Percentiles rank a stretch among this genome's conserved stretches.
Conservation (phyloP, 2,888 invertebrate species). For the Synanthedon andrenaeformis region DNA sequence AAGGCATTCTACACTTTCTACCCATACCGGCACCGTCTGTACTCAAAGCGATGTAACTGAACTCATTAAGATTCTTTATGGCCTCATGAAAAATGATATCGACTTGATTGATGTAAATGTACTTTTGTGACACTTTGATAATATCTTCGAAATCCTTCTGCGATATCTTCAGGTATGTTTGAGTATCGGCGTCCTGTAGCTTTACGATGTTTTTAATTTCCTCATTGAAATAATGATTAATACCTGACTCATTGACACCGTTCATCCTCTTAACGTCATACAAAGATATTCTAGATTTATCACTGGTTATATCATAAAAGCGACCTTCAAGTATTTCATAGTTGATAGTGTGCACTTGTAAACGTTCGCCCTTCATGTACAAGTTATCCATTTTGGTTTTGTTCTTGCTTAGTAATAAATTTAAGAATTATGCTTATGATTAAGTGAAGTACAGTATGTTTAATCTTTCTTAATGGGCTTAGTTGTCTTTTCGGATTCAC, state of each 20-base stretch:
- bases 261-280: conserved; percentile 50
- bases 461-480: conserved; percentile 63
- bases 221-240: conserved; percentile 50
- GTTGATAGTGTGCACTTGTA: conserved; percentile 59
- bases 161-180: conserved; percentile 43
- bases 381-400: conserved; percentile 50
- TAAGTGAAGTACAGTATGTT: conserved; percentile 4
- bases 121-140: conserved; percentile 49
- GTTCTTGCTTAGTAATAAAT: background rate
- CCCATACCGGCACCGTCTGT: conserved; percentile 63
- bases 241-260: conserved; percentile 37
- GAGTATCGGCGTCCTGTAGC: conserved; percentile 37
- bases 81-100: conserved; percentile 54
- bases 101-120: conserved; percentile 58
- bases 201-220: conserved; percentile 56
- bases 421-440: background rate
- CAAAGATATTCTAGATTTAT: conserved; percentile 57
- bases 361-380: conserved; percentile 59
- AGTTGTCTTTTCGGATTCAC: conserved; percentile 53
- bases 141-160: conserved; percentile 55
- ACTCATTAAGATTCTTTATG: conserved; percentile 41
- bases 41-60: conserved; percentile 44
- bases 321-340: conserved; percentile 54
- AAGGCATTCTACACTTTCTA: conserved; percentile 61
- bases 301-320: conserved; percentile 53